These are phyloP conservation scores for Melanogrammus aeglefinus DNA, from an alignment of 2,797 vertebrate genomes.

Conservation along the genomic window DNA sequence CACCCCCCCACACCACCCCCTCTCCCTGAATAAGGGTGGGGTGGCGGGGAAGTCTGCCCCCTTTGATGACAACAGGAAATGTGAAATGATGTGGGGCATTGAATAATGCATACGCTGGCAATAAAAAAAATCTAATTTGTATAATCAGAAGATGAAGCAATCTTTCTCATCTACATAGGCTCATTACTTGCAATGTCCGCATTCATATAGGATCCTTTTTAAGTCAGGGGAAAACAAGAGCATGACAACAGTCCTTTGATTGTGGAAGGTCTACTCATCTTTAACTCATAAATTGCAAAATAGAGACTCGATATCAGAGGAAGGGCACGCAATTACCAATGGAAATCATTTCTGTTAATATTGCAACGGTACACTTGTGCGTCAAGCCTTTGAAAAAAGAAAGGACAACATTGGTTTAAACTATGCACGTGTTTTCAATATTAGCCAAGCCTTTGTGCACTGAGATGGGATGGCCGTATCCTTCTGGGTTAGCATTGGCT, in stretches of 20 bases:
- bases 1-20: slow-evolving; percentile 13
- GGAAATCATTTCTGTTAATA: slow-evolving; percentile 38
- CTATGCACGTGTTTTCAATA: not conserved
- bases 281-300: slow-evolving; percentile 61
- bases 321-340: slow-evolving; percentile 44
- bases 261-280: slow-evolving; percentile 55
- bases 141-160: slow-evolving; percentile 55
- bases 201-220: slow-evolving; percentile 64
- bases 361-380: not conserved
- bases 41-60: slow-evolving; percentile 19
- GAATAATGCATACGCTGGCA: slow-evolving; percentile 58
- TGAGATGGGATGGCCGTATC: not conserved
- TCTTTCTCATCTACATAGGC: slow-evolving; percentile 53
- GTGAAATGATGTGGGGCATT: slow-evolving; percentile 39
- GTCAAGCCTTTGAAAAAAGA: not conserved
- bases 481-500: not conserved
- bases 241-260: slow-evolving; percentile 62
- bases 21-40: slow-evolving; percentile 11
- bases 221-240: slow-evolving; percentile 54
- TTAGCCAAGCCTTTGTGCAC: not conserved
- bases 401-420: not conserved
- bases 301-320: slow-evolving; percentile 46
- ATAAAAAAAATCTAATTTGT: slow-evolving; percentile 57
- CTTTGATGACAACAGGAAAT: slow-evolving; percentile 32
- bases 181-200: slow-evolving; percentile 52